These are phyloP conservation scores for Oscarella lobularis DNA, from an alignment of 37 sponge, comb jelly and placozoan species.

Conservation along the genomic window DNA sequence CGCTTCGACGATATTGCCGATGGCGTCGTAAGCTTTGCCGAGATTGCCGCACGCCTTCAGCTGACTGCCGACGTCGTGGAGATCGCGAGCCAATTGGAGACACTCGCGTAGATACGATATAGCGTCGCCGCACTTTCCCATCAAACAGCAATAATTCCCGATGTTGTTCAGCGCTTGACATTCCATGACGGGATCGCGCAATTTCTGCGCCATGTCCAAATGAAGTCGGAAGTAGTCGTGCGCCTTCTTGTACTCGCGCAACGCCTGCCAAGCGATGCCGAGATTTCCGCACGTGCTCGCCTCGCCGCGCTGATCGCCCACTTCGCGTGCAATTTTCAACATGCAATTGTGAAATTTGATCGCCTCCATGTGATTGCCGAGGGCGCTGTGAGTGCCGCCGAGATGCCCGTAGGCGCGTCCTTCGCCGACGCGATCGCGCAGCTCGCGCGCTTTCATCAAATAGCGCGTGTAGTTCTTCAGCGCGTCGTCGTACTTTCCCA, in stretches of 20 bases:
- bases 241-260: constrained; percentile 51
- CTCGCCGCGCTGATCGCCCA: constrained; percentile 34
- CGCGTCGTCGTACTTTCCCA: constrained; percentile 71
- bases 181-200: constrained; percentile 31
- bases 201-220: constrained; percentile 50
- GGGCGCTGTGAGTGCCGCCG: constrained; percentile 70
- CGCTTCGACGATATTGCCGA: constrained; percentile 70
- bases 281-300: constrained; percentile 67
- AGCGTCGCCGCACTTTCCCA: constrained; percentile 34
- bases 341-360: constrained; percentile 58
- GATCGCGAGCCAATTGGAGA: constrained; percentile 45
- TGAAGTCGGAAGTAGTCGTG: constrained; percentile 42
- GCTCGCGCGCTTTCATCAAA: constrained; percentile 39
- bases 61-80: constrained; percentile 45
- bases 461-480: constrained; percentile 61
- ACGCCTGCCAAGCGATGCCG: constrained; percentile 67
- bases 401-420: constrained; percentile 76
- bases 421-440: constrained; percentile 59
- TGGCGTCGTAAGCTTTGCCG: constrained; percentile 61
- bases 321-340: constrained; percentile 41
- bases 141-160: constrained; percentile 47
- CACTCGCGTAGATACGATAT: constrained; percentile 31
- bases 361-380: constrained; percentile 77
- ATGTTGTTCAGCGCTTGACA: constrained; percentile 71
- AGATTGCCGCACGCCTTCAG: constrained; percentile 67